Base-by-base conservation (phyloP, 1,140 invertebrate genomes). In the Whitmania pigra region DNA sequence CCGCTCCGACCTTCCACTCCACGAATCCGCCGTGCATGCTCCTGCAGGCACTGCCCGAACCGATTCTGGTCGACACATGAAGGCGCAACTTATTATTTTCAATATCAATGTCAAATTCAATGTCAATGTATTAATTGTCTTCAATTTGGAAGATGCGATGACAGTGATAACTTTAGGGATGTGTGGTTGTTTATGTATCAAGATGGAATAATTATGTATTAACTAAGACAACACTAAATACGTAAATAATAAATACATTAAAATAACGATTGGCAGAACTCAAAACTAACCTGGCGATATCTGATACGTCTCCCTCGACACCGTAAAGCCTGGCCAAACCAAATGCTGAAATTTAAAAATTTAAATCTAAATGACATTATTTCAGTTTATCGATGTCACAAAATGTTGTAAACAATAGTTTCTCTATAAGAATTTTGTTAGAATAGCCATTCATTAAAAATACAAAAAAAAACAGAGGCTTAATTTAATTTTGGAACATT, bases 21-120 rank as follows among this genome's bases (percentile, higher is more conserved):
- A 93, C 91, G 84, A 97, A 97, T 55, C 96, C 96, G 60, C 94
- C 94, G 78, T 88, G 88, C 22, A 97, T 83, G 83, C 95, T 98
- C 67, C 97, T 86, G 31, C 69, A 70, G 17, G 69, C 69, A 53
- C 69, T 70, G 20, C 69, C 69, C 4, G 69, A 70, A 22, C 69
- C 69, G 3, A 25, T 22, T 18, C 69, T 70, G 53, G 20, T 18
- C 18, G 20, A 31, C 29, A 63, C 2, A n/a, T 13, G 18, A 63
- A 63, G 6, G 20, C 20, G 22, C 11, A 63, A 25, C 22, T 25
- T n/a, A 63, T n/a, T 63, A 49, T 49, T 49, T 11, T 49, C 5
- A 15, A 49, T 11, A 13, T 1, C 43, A 49, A 49, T 49, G 43
- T 49, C 0, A 49, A 15, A 17, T n/a, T n/a, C n/a, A n/a, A n/a